Conservation (phyloP, 2,888 invertebrate genomes). For the Ligdia adustata region DNA sequence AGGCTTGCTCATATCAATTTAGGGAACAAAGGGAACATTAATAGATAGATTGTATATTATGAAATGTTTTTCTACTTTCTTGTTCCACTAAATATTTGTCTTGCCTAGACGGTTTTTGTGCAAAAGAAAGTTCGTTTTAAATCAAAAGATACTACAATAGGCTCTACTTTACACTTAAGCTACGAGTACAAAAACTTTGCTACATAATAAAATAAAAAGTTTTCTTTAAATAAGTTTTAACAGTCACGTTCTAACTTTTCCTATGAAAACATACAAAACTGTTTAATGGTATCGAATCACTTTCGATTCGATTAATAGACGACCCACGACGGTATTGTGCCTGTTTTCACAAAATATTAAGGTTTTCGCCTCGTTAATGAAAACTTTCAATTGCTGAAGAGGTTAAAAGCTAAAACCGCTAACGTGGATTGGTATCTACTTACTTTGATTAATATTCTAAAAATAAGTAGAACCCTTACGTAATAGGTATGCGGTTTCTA, state of each 20-base stretch:
- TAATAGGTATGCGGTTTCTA: neutral
- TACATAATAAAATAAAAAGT: conserved; percentile 6
- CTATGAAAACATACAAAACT: conserved; percentile 31
- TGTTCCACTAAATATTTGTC: too few relatives aligned
- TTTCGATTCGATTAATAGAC: conserved; percentile 35
- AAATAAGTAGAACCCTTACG: conserved; percentile 1
- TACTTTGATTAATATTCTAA: conserved; percentile 14
- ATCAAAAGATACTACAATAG: neutral
- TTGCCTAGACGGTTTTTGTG: neutral
- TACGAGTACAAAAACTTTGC: conserved; percentile 7
- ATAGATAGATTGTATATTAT: too few relatives aligned
- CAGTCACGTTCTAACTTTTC: conserved; percentile 34
- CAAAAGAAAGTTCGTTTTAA: conserved; percentile 1
- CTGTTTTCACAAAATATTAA: conserved; percentile 41
- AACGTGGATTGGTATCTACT: neutral
- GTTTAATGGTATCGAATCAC: conserved; percentile 32
- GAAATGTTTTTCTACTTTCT: too few relatives aligned
- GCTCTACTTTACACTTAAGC: neutral
- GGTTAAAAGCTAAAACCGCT: conserved; percentile 7
- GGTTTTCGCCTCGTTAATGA: conserved; percentile 32
- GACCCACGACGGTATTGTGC: conserved; percentile 33
- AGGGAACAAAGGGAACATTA: too few relatives aligned
- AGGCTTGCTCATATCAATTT: neutral
- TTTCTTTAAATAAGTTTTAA: conserved; percentile 14
- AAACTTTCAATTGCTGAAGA: conserved; percentile 24